Evolutionary conservation across 1,140 invertebrate genomes (phyloP), one percentile per base, ranked within the genome.

Genomic region (Drosophila chauvacae): DNA sequence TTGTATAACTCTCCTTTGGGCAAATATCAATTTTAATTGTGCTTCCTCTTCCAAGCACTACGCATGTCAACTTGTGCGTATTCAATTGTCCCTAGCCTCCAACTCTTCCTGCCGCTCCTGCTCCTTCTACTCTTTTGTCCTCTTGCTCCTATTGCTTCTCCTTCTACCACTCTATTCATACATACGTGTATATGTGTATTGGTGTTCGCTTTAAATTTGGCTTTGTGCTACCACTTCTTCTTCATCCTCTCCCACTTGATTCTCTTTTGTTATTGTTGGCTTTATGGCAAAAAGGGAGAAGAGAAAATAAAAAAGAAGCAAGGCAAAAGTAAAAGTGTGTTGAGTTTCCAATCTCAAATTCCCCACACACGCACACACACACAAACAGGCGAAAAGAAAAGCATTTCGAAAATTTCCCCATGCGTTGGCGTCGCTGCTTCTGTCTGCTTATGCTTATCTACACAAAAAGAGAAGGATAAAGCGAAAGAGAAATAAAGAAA

Each of bases 11-110:
- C 58, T 70, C 57, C 58, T 61, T 33, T 65, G 57, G 44, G 77
- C 80, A 80, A 88, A 88, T 80, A 88, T 88, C 76, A 77, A 83
- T 85, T 90, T 84, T 85, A 90, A 85, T 90, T 90, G 85, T 88
- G 88, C 74, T 88, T 88, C 80, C 83, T 90, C 78, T 88, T 88
- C 77, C 80, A 81, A 80, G 85, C 80, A 90, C 81, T 88, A 88
- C 84, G 84, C 84, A 88, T 88, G 84, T 90, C 81, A 90, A 88
- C 84, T 87, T 87, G 69, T 84, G 61, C 80, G 77, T 63, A 77
- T 88, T 80, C 85, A 88, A 84, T 88, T 85, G 79, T 80, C 79
- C 65, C 74, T 71, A 65, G 57, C 61, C 61, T 42, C 37, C 57
- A 26, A 71, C 53, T 59, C 37, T 45, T 48, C 30, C 61, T 39